These are phyloP conservation scores for Cherax quadricarinatus DNA, from an alignment of 1,140 invertebrate species.

Conservation along the genomic window DNA sequence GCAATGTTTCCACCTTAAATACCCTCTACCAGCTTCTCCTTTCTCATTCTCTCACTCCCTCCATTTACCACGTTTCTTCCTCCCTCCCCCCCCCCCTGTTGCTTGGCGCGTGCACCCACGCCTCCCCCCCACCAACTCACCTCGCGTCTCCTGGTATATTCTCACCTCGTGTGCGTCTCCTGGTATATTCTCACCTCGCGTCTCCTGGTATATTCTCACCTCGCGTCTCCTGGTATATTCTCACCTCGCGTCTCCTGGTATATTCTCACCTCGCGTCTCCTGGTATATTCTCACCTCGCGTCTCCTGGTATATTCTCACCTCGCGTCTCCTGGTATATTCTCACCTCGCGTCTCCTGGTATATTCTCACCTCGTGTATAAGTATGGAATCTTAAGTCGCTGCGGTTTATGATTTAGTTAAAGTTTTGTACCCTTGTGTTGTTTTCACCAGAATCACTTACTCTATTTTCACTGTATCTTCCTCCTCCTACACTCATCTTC, in stretches of 20 bases:
- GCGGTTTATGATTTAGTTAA: too few relatives aligned
- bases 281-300: not conserved
- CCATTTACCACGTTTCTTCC: not conserved
- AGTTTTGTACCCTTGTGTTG: too few relatives aligned
- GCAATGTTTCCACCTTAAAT: too few relatives aligned
- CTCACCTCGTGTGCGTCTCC: not conserved
- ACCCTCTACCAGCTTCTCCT: not conserved
- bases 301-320: not conserved
- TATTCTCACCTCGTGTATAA: not conserved
- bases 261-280: not conserved
- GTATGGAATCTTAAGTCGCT: too few relatives aligned
- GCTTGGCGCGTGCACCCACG: not conserved
- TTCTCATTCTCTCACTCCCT: constrained; percentile 18
- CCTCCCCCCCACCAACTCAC: not conserved
- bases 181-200: not conserved
- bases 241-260: not conserved
- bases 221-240: not conserved
- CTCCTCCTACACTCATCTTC: too few relatives aligned
- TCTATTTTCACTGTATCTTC: too few relatives aligned
- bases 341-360: not conserved
- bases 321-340: not conserved
- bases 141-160: not conserved
- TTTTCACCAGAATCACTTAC: too few relatives aligned
- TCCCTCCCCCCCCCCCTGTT: constrained; percentile 11
- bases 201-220: not conserved